Evolutionary conservation across 2,888 invertebrate species (phyloP).

Genomic region (Nemurella pictetii): DNA sequence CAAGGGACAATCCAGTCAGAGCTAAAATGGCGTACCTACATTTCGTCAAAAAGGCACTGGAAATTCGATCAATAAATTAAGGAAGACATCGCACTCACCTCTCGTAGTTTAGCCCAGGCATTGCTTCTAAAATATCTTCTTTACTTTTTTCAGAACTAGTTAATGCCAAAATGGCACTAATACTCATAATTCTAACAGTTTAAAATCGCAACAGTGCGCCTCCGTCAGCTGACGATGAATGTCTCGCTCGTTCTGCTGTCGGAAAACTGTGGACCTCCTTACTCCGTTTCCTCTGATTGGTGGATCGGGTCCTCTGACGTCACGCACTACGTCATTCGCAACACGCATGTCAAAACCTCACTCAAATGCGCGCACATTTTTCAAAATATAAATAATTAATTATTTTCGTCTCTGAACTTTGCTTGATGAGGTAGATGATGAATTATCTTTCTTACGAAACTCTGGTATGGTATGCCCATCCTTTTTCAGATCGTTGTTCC

Average conservation of each 20-base stretch:
- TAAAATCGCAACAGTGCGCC: conserved; percentile 7
- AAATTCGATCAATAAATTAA: background rate
- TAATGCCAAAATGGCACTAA: conserved; percentile 41
- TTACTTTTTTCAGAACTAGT: conserved; percentile 40
- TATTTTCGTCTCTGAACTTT: background rate
- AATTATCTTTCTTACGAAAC: background rate
- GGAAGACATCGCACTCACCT: conserved; percentile 36
- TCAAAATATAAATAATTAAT: background rate
- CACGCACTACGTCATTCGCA: background rate
- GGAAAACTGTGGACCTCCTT: background rate
- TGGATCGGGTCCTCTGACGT: background rate
- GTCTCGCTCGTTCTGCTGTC: background rate
- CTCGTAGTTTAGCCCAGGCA: conserved; percentile 40
- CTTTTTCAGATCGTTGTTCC: background rate
- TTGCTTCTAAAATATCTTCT: conserved; percentile 41
- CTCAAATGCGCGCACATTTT: background rate
- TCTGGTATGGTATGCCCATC: background rate
- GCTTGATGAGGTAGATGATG: background rate
- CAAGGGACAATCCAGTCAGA: background rate
- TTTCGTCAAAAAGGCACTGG: background rate
- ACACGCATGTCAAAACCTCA: background rate
- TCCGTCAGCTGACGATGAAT: conserved; percentile 21
- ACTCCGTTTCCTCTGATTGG: background rate
- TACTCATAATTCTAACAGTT: conserved; percentile 41
- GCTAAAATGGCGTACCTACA: conserved; percentile 27